Evolutionary conservation across 2,888 invertebrate species (phyloP).

Genomic region (Odontothrips loti): DNA sequence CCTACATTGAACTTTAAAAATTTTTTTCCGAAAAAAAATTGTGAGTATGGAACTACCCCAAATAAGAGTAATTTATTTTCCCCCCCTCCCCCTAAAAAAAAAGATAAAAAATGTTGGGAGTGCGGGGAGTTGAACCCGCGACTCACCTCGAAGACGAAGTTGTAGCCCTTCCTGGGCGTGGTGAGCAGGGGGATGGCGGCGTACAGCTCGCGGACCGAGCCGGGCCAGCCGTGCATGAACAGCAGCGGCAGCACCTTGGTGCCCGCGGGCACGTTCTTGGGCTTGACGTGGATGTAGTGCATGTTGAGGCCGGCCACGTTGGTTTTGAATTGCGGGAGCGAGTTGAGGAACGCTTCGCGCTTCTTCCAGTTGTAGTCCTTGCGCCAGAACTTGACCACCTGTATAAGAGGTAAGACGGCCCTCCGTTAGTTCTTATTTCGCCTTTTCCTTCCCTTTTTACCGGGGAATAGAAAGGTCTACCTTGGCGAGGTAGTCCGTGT

Average conservation of each 20-base stretch:
- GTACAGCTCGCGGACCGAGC: conserved; percentile 75
- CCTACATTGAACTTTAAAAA: too few relatives aligned
- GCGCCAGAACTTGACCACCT: conserved; percentile 71
- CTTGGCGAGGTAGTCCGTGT: conserved; percentile 60
- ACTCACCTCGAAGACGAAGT: conserved; percentile 60
- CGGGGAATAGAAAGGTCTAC: conserved; percentile 35
- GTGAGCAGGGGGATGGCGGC: conserved; percentile 65
- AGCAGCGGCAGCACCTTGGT: conserved; percentile 60
- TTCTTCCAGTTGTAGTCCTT: conserved; percentile 68
- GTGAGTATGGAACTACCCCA: too few relatives aligned
- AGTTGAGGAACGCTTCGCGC: conserved; percentile 66
- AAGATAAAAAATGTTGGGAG: too few relatives aligned
- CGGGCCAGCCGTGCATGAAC: conserved; percentile 82
- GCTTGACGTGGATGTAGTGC: conserved; percentile 70
- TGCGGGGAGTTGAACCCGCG: not conserved
- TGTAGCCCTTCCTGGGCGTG: conserved; percentile 49
- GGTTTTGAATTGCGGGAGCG: conserved; percentile 69
- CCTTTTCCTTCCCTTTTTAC: too few relatives aligned
- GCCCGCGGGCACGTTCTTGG: conserved; percentile 47
- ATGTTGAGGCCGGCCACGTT: conserved; percentile 64
- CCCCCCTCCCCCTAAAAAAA: too few relatives aligned
- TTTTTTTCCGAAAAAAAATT: too few relatives aligned
- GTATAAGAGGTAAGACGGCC: not conserved
- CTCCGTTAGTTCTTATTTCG: too few relatives aligned
- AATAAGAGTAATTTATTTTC: too few relatives aligned